Evolutionary conservation across 1,140 invertebrate species (phyloP), one percentile per base, ranked within the genome.

Genomic region (Oreohelix idahoensis): DNA sequence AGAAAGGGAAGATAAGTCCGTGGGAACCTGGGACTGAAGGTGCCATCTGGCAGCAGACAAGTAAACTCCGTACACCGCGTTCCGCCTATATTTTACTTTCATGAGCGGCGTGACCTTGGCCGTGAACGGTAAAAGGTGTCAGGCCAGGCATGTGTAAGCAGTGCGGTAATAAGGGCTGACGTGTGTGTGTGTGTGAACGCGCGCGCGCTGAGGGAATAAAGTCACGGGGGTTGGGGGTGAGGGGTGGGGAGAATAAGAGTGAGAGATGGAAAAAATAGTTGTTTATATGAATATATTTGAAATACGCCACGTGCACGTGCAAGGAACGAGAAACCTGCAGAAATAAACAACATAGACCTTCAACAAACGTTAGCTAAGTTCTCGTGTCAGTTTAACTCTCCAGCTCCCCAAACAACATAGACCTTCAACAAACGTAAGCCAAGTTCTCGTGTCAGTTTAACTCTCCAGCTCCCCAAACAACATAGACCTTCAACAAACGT

Each of bases 81-180:
- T 35, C 63, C 63, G 63, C 63, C 63, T 32, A 2, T 66, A 32
- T 17, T 32, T 11, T 32, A 0, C 63, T 32, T 23, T 66, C 29
- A 17, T 66, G 2, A 35, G 8, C 26, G 13, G 5, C 20, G 63
- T 32, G 63, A 66, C 63, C 63, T 66, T 66, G 63, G 63, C 29
- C 63, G 63, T 66, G 63, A 66, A 32, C n/a, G 29, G 63, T 32
- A 66, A 66, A 66, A 66, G n/a, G 63, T 66, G 63, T 66, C 63
- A 66, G 63, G 8, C 8, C n/a, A 32, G 63, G n/a, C n/a, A 66
- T 66, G 63, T 66, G 8, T 66, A 66, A 66, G 63, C 8, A 66
- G 63, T 66, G 29, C 17, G 63, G 29, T 66, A 66, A 66, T 66
- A 32, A 11, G 29, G 63, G 29, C 63, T 35, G 63, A 29, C 63